Evolutionary conservation across 23 tunicate species (phyloP).

Genomic region (Oikopleura vanhoeffeni): DNA sequence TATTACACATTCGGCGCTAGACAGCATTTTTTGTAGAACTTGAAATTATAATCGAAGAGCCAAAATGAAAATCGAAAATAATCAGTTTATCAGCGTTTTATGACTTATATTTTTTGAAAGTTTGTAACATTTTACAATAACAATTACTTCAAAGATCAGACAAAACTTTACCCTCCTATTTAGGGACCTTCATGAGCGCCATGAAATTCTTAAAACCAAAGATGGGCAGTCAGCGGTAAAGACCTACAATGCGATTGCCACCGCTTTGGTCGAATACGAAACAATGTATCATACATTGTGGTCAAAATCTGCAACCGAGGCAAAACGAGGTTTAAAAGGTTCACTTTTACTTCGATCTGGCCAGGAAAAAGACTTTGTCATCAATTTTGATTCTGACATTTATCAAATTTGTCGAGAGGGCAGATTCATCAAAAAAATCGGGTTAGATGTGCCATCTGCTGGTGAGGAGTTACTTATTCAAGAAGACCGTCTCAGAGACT

Average conservation of each 20-base stretch:
- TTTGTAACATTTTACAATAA: no score
- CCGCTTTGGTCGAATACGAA: conserved; percentile 83
- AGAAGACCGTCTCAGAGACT: conserved; percentile 35
- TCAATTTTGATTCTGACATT: conserved; percentile 70
- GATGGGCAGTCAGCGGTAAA: conserved; percentile 47
- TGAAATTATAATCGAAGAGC: no score
- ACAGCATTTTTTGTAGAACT: no score
- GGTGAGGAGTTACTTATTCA: conserved; percentile 64
- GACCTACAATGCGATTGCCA: conserved; percentile 63
- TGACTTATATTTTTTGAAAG: no score
- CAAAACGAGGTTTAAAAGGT: conserved; percentile 60
- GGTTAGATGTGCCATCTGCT: conserved; percentile 59
- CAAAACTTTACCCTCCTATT: no score
- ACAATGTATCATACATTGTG: conserved; percentile 81
- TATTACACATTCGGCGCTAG: no score
- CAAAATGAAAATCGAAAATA: no score
- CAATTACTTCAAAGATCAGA: no score
- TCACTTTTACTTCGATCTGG: conserved; percentile 63
- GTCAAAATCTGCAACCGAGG: conserved; percentile 42
- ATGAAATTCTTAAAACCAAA: not conserved
- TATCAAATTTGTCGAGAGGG: conserved; percentile 74
- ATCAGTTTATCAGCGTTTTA: no score
- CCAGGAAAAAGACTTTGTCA: conserved; percentile 26
- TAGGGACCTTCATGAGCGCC: not conserved
- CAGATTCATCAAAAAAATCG: conserved; percentile 66